phyloP scores from a whole-genome alignment of 2,888 invertebrate species.

The Oxycera nigricornis region DNA sequence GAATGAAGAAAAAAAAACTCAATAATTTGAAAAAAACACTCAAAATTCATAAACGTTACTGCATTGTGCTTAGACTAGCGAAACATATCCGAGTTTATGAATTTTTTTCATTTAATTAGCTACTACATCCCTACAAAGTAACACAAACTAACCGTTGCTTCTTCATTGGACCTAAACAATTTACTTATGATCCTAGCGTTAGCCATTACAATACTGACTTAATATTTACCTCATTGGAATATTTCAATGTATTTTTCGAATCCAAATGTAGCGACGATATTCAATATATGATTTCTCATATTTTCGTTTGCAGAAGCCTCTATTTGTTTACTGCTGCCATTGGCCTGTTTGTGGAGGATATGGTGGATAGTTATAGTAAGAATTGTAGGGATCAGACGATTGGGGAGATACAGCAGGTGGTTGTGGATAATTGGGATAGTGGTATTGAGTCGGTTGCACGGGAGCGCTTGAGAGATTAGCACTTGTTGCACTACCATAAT shows the following conservation, averaged over 20 bases:
- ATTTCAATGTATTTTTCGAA: background rate
- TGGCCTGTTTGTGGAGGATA: conserved; percentile 44
- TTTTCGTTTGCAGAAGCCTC: background rate
- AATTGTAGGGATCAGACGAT: conserved; percentile 30
- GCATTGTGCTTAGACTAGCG: too few species aligned
- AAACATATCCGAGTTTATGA: too few species aligned
- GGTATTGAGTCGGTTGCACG: conserved; percentile 30
- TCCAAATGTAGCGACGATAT: too few species aligned
- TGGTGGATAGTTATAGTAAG: conserved; percentile 42
- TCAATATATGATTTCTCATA: background rate
- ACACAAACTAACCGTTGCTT: conserved; percentile 8
- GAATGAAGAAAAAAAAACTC: too few species aligned
- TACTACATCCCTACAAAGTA: conserved; percentile 22
- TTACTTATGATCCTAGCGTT: conserved; percentile 15
- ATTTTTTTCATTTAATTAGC: background rate
- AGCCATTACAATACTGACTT: conserved; percentile 38
- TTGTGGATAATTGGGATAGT: conserved; percentile 32
- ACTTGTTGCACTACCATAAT: background rate
- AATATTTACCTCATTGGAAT: conserved; percentile 7
- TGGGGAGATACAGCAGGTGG: conserved; percentile 8
- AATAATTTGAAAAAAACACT: too few species aligned
- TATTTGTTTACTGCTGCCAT: conserved; percentile 39
- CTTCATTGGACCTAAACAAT: conserved; percentile 16
- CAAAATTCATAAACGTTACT: too few species aligned
- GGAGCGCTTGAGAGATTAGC: background rate